Percentiles rank a stretch among this genome's conserved stretches.
phyloP scores from a whole-genome alignment of 1,140 invertebrate genomes.

The Monochamus saltuarius region DNA sequence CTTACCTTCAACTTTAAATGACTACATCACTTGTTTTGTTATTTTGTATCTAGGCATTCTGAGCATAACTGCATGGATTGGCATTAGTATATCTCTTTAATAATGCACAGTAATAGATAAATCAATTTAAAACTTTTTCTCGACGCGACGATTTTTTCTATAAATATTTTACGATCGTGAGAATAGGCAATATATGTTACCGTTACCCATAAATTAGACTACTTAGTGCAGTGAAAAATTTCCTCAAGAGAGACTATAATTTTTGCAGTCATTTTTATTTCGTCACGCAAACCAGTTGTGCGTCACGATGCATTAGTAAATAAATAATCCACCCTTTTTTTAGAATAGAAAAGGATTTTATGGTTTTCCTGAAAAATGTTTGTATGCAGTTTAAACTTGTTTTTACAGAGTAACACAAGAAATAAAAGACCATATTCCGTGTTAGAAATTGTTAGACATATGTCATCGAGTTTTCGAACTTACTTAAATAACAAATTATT shows the following conservation, averaged over 20 bases:
- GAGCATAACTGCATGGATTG: too few relatives aligned
- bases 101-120: too few relatives aligned
- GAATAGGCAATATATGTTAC: background rate
- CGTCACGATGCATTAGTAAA: conserved; percentile 5
- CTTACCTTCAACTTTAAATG: too few relatives aligned
- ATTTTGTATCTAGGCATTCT: too few relatives aligned
- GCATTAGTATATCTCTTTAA: too few relatives aligned
- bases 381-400: background rate
- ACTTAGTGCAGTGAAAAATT: conserved; percentile 3
- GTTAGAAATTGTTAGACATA: too few relatives aligned
- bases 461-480: too few relatives aligned
- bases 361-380: background rate
- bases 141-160: too few relatives aligned
- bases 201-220: conserved; percentile 3
- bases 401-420: background rate
- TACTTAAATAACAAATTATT: too few relatives aligned
- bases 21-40: too few relatives aligned
- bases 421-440: background rate
- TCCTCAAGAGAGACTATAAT: conserved; percentile 8
- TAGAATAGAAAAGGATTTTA: background rate
- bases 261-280: background rate
- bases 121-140: too few relatives aligned
- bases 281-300: conserved; percentile 4
- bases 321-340: conserved; percentile 1
- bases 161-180: conserved; percentile 8